Conservation (phyloP, 2,113 vertebrate species). For the Theristicus caerulescens region DNA sequence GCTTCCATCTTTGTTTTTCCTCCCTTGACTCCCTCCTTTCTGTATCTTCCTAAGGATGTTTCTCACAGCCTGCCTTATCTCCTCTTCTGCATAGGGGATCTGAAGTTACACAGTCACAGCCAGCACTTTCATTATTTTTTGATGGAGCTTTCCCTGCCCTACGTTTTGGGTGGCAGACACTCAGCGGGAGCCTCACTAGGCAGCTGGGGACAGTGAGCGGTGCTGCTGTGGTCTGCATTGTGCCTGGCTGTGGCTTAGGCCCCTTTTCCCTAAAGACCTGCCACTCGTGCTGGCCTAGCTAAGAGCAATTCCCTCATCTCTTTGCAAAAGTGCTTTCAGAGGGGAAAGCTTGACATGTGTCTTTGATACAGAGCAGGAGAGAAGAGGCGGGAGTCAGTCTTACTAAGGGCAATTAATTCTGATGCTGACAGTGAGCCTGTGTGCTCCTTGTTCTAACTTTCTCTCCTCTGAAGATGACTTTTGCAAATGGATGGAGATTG, state of each 20-base stretch:
- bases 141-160: neutral
- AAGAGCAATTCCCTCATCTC: neutral
- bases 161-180: neutral
- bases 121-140: neutral
- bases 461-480: neutral
- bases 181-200: neutral
- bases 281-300: neutral
- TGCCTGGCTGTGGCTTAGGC: neutral
- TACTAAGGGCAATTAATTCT: neutral
- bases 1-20: neutral
- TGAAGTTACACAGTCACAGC: neutral
- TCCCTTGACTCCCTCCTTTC: neutral
- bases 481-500: neutral
- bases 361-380: neutral
- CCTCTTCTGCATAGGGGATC: neutral
- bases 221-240: neutral
- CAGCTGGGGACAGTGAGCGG: neutral
- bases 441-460: neutral
- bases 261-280: neutral
- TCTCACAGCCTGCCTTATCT: neutral
- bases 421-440: neutral
- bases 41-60: neutral
- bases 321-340: neutral
- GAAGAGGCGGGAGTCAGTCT: neutral
- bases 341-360: neutral